Evolutionary conservation across 2,888 invertebrate genomes (phyloP), one percentile per base, ranked within the genome.

Genomic region (Lasioglossum malachurum): DNA sequence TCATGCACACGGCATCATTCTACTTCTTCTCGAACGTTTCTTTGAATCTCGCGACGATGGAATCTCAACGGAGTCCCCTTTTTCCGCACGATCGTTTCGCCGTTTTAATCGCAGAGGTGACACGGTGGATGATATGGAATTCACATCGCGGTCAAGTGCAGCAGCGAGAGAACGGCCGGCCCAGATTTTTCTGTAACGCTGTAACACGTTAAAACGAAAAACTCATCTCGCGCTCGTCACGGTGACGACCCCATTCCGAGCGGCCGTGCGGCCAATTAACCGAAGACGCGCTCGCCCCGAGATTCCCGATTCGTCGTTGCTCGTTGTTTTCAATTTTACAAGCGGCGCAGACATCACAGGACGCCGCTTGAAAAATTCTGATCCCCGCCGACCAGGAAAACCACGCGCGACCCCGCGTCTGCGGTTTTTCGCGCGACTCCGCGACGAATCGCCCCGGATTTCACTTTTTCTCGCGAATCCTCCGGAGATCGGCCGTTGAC

Each of bases 241-340:
- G 46, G 49, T 19, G 49, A 71, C 83, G 80, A 57, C 80, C 57
- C 71, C 69, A 46, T 80, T 83, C 75, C 53, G 23, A n/a, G 16
- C 35, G 69, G 27, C 73, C 41, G 67, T 75, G 75, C 80, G 75
- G 35, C 75, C 75, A 83, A 83, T 83, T 83, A 83, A 73, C 73
- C 82, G 82, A 53, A 44, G 75, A 46, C 69, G n/a, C 71, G n/a
- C 12, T 38, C 73, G 57, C 16, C 57, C 49, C 74, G 16, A 41
- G 80, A 80, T 82, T 76, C 82, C 76, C 44, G 75, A 81, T 81
- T 77, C 82, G 76, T 75, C 81, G 80, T 64, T 53, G 73, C 73
- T 69, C 83, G 53, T 83, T 77, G 44, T 82, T 82, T 82, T 77
- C 83, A 82, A 27, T 41, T 46, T 69, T 44, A 64, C 16, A 69